Percentiles rank a stretch among this genome's conserved stretches.
These are phyloP conservation scores for Melanocharis versteri DNA, from an alignment of 2,113 vertebrate species.

Conservation along the genomic window DNA sequence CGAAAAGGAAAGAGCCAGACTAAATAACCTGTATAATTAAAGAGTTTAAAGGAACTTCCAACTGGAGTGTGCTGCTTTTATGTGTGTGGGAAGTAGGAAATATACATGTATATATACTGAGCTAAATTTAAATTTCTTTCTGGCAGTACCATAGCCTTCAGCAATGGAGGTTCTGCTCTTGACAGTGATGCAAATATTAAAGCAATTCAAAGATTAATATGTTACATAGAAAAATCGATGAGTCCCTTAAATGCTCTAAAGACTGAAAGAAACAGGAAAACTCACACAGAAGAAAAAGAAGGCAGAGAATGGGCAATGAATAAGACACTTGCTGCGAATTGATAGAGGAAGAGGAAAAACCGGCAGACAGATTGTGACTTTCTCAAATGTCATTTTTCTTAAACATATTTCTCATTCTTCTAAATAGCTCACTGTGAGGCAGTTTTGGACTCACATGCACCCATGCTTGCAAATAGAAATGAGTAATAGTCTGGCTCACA, in stretches of 20 bases:
- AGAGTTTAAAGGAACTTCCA: slow-evolving; percentile 53
- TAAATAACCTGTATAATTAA: slow-evolving; percentile 68
- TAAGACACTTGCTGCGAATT: slow-evolving; percentile 9
- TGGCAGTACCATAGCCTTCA: slow-evolving; percentile 36
- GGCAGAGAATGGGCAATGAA: not conserved
- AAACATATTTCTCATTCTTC: slow-evolving; percentile 16
- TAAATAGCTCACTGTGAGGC: slow-evolving; percentile 7
- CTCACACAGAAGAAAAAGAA: not conserved
- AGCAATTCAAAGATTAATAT: slow-evolving; percentile 18
- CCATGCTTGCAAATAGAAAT: slow-evolving; percentile 34
- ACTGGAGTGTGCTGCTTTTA: slow-evolving; percentile 20
- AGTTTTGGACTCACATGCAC: not conserved
- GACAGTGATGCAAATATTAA: slow-evolving; percentile 51
- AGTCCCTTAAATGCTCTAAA: not conserved
- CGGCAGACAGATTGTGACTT: slow-evolving; percentile 63
- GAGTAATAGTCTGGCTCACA: slow-evolving; percentile 53
- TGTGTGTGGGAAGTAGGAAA: slow-evolving; percentile 28
- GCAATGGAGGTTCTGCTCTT: slow-evolving; percentile 44
- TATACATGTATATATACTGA: slow-evolving; percentile 34
- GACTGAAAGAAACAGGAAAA: not conserved
- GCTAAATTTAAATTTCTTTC: slow-evolving; percentile 52
- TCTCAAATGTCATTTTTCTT: slow-evolving; percentile 52
- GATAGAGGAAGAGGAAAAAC: slow-evolving; percentile 34
- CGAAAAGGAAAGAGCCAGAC: slow-evolving; percentile 19
- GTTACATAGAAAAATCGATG: slow-evolving; percentile 12